Conservation (phyloP, 2,113 vertebrate genomes). For the Uropsilus gracilis region DNA sequence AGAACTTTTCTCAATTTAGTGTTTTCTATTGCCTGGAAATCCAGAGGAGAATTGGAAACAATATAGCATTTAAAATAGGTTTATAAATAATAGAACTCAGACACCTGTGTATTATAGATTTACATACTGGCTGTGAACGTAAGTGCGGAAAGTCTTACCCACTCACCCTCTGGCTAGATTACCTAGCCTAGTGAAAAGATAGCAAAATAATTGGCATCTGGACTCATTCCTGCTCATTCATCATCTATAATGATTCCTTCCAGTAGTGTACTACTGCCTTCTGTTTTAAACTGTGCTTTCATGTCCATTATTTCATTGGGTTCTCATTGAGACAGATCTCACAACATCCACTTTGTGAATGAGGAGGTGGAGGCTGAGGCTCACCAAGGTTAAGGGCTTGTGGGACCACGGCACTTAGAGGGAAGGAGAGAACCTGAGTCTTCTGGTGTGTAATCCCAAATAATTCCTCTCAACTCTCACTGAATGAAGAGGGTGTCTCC, state of each 20-base stretch:
- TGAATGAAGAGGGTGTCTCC: neutral
- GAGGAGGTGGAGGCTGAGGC: neutral
- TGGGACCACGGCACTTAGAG: neutral
- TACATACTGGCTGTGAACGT: constrained; percentile 36
- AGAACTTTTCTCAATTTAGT: constrained; percentile 39
- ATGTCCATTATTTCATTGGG: neutral
- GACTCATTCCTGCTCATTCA: constrained; percentile 58
- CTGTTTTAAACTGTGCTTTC: neutral
- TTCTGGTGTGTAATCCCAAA: neutral
- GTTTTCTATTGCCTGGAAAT: constrained; percentile 47
- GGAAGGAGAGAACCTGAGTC: neutral
- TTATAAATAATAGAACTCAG: constrained; percentile 72
- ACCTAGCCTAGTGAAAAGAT: constrained; percentile 50
- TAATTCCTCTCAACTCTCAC: neutral
- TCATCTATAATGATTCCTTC: constrained; percentile 26
- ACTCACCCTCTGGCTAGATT: constrained; percentile 67
- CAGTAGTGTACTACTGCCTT: neutral
- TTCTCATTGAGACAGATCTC: neutral
- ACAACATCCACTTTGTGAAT: neutral
- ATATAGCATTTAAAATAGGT: constrained; percentile 57
- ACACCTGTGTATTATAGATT: constrained; percentile 61
- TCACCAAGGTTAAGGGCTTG: neutral
- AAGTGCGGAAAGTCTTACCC: constrained; percentile 33
- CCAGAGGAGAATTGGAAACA: constrained; percentile 46
- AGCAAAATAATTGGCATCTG: constrained; percentile 60